These are phyloP conservation scores for Oenanthe melanoleuca DNA, from an alignment of 2,113 vertebrate genomes.

Conservation along the genomic window DNA sequence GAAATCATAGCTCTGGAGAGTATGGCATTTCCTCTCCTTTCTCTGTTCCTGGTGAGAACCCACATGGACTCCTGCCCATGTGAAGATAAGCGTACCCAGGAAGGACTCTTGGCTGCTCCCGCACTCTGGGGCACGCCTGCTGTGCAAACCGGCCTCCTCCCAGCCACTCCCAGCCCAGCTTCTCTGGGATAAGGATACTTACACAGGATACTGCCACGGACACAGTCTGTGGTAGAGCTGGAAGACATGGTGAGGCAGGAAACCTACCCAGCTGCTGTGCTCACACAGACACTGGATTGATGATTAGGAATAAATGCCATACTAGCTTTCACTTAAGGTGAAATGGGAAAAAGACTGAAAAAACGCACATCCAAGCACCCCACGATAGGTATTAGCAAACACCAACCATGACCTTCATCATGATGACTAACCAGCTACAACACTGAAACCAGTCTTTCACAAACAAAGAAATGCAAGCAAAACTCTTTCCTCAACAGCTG, in stretches of 20 bases:
- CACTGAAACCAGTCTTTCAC: not conserved
- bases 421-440: not conserved
- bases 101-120: not conserved
- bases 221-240: not conserved
- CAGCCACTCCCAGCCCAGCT: not conserved
- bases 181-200: not conserved
- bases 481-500: not conserved
- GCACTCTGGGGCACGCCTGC: fast-evolving
- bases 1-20: not conserved
- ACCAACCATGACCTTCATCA: not conserved
- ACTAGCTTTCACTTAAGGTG: not conserved
- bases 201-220: not conserved
- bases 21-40: not conserved
- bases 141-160: not conserved
- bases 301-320: not conserved
- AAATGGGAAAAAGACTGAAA: not conserved
- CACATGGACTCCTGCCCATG: not conserved
- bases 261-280: fast-evolving
- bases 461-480: not conserved
- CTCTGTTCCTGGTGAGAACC: not conserved
- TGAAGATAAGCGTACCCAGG: fast-evolving
- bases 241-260: not conserved
- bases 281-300: not conserved
- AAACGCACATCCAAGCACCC: not conserved
- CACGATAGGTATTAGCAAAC: not conserved